phyloP scores from a whole-genome alignment of 64 coral and sea anemone genomes.

The Montipora efflorescens region DNA sequence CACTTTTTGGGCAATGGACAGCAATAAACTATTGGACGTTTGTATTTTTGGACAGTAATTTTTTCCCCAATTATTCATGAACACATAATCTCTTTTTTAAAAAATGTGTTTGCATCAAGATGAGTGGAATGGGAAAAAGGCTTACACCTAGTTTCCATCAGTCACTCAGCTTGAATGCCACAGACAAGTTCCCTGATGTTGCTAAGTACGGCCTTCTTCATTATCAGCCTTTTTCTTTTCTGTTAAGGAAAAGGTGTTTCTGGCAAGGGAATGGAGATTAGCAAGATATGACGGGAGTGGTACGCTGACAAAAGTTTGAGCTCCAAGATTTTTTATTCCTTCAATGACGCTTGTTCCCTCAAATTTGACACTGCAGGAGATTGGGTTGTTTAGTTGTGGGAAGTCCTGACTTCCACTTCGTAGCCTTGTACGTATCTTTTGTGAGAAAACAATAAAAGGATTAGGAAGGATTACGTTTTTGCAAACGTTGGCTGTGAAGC shows the following conservation, averaged over 20 bases:
- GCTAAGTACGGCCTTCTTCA: background rate
- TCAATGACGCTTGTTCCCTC: constrained; percentile 92
- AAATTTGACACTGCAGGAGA: constrained; percentile 86
- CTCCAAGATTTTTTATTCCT: constrained; percentile 86
- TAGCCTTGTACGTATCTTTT: constrained; percentile 88
- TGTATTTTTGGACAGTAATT: no score
- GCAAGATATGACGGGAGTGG: constrained; percentile 85
- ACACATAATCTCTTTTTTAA: no score
- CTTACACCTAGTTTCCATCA: no score
- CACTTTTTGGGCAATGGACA: no score
- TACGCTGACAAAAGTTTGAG: constrained; percentile 57
- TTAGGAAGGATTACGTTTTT: no score
- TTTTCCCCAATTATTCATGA: no score
- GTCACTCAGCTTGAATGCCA: no score
- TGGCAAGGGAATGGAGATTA: constrained; percentile 80
- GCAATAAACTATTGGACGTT: no score
- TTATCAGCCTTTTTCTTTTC: constrained; percentile 64
- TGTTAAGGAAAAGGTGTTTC: constrained; percentile 84
- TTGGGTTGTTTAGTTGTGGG: constrained; percentile 44
- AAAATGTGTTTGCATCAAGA: no score
- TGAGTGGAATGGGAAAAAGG: no score
- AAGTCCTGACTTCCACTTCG: constrained; percentile 44
- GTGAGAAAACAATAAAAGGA: background rate
- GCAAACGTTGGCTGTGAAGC: no score
- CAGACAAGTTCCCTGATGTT: background rate